phyloP scores from a whole-genome alignment of 2,888 invertebrate genomes.

The Drosophila eohydei region DNA sequence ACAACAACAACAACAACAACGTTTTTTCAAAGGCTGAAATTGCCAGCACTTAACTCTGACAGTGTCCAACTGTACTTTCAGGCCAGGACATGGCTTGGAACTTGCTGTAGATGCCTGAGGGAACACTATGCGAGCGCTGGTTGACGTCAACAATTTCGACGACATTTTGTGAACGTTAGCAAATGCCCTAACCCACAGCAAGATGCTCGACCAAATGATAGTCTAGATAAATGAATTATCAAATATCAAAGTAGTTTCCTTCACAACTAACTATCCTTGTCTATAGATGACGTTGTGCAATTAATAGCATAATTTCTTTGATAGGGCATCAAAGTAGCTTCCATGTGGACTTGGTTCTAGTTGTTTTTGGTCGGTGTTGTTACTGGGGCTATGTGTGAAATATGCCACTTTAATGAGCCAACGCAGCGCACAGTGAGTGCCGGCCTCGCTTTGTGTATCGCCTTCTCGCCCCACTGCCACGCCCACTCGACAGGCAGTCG shows the following conservation, averaged over 20 bases:
- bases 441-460: slow-evolving; percentile 41
- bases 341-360: slow-evolving; percentile 18
- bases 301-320: not conserved
- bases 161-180: not conserved
- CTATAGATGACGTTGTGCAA: not conserved
- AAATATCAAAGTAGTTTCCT: not conserved
- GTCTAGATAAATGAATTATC: not conserved
- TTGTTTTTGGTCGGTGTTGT: slow-evolving; percentile 43
- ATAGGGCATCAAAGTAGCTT: slow-evolving; percentile 30
- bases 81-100: slow-evolving; percentile 26
- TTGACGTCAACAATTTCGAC: slow-evolving; percentile 20
- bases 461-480: slow-evolving; percentile 7
- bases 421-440: slow-evolving; percentile 71
- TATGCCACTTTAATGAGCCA: slow-evolving; percentile 79
- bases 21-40: slow-evolving; percentile 66
- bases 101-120: slow-evolving; percentile 29
- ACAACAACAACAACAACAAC: slow-evolving; percentile 26
- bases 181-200: slow-evolving; percentile 12
- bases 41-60: slow-evolving; percentile 72
- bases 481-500: slow-evolving; percentile 25
- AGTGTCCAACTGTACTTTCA: slow-evolving; percentile 60
- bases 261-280: not conserved
- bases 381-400: slow-evolving; percentile 72
- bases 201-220: not conserved
- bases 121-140: slow-evolving; percentile 6